Evolutionary conservation across 2,797 vertebrate genomes (phyloP), one percentile per base, ranked within the genome.

Genomic region (Sebastes variabilis): DNA sequence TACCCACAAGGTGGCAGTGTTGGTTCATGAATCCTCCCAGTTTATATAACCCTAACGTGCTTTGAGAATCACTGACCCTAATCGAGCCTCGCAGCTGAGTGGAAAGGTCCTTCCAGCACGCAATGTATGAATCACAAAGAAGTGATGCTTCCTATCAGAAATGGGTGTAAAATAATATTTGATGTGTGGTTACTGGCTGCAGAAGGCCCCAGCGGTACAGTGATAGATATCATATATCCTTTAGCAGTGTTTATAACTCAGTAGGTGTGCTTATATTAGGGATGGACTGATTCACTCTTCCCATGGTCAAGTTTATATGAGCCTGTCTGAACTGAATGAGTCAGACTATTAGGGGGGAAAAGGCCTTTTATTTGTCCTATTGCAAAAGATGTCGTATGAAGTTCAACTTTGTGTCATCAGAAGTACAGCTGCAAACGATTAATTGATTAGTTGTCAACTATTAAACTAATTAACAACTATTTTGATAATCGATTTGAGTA

Each of bases 1-100:
- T n/a, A n/a, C n/a, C 86, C 94, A 92, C 85, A 13, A 79, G 90
- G 78, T 78, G 93, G 89, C 89, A 66, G 66, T 12, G 1, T 75
- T 4, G 8, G 22, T 10, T 58, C 79, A 81, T 13, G 7, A 69
- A 77, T 70, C 24, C 34, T 9, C 7, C 7, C 58, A 9, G 36
- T 84, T 93, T 86, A 85, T 68, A 11, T 85, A 90, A 87, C 34
- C 2, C 2, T 68, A 8, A 27, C 14, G 5, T 36, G 69, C 86
- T 82, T 82, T 84, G 75, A 83, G 77, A 89, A 4, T 77, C 79
- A 18, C 75, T 92, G 90, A 91, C 89, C 87, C 83, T 75, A 72
- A 89, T 85, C 52, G 11, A 72, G 76, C 25, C 67, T 77, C 3
- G 8, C 22, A 27, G 84, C 81, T 16, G 20, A 85, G 66, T 59